Base-by-base conservation (phyloP, 2,113 vertebrate genomes). In the Ancistrus triradiatus region DNA sequence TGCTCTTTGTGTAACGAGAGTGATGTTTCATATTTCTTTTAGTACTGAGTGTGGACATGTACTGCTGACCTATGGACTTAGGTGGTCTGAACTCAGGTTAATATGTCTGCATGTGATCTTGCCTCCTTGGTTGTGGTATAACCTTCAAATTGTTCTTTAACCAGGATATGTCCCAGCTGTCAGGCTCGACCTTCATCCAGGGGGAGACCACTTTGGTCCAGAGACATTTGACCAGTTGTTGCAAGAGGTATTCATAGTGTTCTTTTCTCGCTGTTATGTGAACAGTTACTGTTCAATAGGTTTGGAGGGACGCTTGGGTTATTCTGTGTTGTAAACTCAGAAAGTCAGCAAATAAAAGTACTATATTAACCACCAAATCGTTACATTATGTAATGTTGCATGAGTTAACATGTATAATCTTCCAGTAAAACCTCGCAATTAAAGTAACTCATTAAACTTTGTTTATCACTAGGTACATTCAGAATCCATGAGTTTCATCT, bases 121-220 rank as follows among this genome's bases (percentile, higher is more conserved):
- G 14, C 35, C 35, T 37, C 14, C 35, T 37, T 10, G 2, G 13
- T 42, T 42, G 38, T 42, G 7, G 21, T 31, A 22, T 25, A 7
- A 28, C 31, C 35, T 42, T 14, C 1, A 21, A 6, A 15, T n/a
- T 51, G 38, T 38, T 59, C 4, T 52, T 37, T 14, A 0, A 25
- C 5, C 56, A 73, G 66, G 43, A 73, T 37, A 17, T 17, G 42
- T 37, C 15, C 66, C 71, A 21, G 13, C 50, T 27, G 25, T 98
- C 55, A 77, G 92, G 74, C 80, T 98, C 73, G 89, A 96, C 67
- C 63, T 95, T 63, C 92, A 83, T 44, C 81, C 90, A 46, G 92
- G 84, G 33, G 85, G 85, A 51, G 91, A 86, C 77, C 96, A 98
- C 28, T 81, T 85, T 50, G 83, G 89, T 60, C 84, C 88, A 24